Evolutionary conservation across 1,140 invertebrate genomes (phyloP).

Genomic region (Vanessa atalanta): DNA sequence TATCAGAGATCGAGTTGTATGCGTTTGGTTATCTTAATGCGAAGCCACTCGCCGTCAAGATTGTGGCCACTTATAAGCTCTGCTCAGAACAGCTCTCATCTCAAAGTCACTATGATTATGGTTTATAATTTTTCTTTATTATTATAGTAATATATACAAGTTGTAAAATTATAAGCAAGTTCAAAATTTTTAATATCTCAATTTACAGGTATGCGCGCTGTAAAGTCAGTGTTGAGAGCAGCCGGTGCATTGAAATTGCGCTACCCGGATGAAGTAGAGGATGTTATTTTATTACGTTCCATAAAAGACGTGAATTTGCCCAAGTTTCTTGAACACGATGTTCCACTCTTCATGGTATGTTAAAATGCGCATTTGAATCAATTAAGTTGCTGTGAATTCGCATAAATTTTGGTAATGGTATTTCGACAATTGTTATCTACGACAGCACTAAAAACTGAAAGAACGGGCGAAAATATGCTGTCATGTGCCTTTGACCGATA

Average conservation of each 20-base stretch:
- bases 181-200: neutral
- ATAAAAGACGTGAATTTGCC: slow-evolving; percentile 97
- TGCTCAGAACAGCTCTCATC: slow-evolving; percentile 97
- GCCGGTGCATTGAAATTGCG: slow-evolving; percentile 94
- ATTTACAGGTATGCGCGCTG: slow-evolving; percentile 87
- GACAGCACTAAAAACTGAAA: no score
- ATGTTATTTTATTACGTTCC: slow-evolving; percentile 91
- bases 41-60: slow-evolving; percentile 94
- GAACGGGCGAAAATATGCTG: neutral
- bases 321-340: slow-evolving; percentile 93
- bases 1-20: slow-evolving; percentile 96
- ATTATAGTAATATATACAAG: neutral
- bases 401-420: no score
- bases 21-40: slow-evolving; percentile 96
- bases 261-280: slow-evolving; percentile 91
- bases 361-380: neutral
- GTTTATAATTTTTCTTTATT: slow-evolving; percentile 63
- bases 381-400: no score
- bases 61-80: slow-evolving; percentile 95
- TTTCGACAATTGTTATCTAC: no score
- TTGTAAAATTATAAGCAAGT: neutral
- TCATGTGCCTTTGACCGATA: no score
- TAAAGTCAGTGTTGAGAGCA: slow-evolving; percentile 94
- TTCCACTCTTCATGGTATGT: slow-evolving; percentile 90
- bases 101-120: slow-evolving; percentile 98